These are phyloP conservation scores for Drosophila novamexicana DNA, from an alignment of 1,140 invertebrate species.

Conservation along the genomic window DNA sequence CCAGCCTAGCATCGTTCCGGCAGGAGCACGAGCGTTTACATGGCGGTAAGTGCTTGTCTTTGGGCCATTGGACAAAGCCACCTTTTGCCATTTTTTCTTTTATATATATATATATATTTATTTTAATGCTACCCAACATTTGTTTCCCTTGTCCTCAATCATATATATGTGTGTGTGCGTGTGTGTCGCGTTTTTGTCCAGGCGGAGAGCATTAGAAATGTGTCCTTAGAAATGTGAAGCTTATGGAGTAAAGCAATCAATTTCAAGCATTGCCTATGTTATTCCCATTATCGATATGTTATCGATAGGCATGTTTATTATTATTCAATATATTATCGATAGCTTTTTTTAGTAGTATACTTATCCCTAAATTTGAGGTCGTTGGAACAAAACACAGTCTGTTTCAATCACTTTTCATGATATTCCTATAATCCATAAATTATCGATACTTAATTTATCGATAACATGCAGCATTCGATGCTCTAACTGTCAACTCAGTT, in stretches of 20 bases:
- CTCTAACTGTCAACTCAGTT: too few species aligned
- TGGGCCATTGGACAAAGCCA: constrained; percentile 22
- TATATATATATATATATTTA: not conserved
- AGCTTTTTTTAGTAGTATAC: not conserved
- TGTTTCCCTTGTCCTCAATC: constrained; percentile 30
- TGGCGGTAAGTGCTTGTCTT: constrained; percentile 79
- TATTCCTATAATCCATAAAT: too few species aligned
- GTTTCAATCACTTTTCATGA: too few species aligned
- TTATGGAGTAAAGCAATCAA: not conserved
- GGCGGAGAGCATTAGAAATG: not conserved
- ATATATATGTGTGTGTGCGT: constrained; percentile 15
- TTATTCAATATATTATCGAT: not conserved
- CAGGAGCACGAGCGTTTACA: constrained; percentile 87
- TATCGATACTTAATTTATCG: too few species aligned
- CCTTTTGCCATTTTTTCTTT: constrained; percentile 22
- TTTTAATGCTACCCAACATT: constrained; percentile 14
- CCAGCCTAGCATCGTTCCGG: constrained; percentile 87
- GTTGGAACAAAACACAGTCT: too few species aligned
- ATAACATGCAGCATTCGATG: too few species aligned
- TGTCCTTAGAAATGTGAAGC: constrained; percentile 1
- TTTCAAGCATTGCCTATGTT: not conserved
- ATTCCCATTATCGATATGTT: not conserved
- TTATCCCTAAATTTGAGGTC: too few species aligned
- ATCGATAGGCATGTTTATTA: not conserved
- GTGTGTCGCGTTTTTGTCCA: not conserved